These are phyloP conservation scores for Cryptus armator DNA, from an alignment of 2,888 invertebrate species.

Conservation along the genomic window DNA sequence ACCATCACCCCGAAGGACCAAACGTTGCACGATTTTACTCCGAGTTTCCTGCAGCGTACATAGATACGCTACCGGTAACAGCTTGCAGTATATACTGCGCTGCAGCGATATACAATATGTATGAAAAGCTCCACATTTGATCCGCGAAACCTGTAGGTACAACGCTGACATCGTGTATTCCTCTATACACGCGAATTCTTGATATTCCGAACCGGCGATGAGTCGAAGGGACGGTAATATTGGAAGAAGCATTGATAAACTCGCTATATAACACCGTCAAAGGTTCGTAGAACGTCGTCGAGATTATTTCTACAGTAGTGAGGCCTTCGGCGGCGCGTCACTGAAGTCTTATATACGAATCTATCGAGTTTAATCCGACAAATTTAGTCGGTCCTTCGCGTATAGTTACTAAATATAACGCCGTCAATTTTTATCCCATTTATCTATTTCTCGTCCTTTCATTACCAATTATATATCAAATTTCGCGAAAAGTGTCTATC, in stretches of 20 bases:
- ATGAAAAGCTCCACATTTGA: conserved; percentile 26
- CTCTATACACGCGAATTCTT: neutral
- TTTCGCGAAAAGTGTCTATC: too few relatives aligned
- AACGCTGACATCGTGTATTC: conserved; percentile 4
- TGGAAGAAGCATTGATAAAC: neutral
- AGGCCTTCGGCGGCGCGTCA: neutral
- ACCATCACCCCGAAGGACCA: neutral
- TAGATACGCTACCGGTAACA: conserved; percentile 8
- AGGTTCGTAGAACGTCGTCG: neutral
- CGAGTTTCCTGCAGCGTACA: neutral
- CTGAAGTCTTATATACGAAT: neutral
- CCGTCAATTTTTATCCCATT: too few relatives aligned
- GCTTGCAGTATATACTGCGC: conserved; percentile 13
- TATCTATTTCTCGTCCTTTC: too few relatives aligned
- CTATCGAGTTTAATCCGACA: neutral
- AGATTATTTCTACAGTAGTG: neutral
- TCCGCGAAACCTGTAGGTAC: conserved; percentile 3
- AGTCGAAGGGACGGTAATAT: neutral
- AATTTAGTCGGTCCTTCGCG: too few relatives aligned
- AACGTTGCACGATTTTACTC: conserved; percentile 5
- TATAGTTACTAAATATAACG: too few relatives aligned
- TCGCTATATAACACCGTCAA: neutral
- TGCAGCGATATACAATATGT: conserved; percentile 35
- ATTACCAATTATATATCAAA: too few relatives aligned
- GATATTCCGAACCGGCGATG: neutral